Conservation (phyloP, 1,140 invertebrate species). For the Zeugodacus cucurbitae region DNA sequence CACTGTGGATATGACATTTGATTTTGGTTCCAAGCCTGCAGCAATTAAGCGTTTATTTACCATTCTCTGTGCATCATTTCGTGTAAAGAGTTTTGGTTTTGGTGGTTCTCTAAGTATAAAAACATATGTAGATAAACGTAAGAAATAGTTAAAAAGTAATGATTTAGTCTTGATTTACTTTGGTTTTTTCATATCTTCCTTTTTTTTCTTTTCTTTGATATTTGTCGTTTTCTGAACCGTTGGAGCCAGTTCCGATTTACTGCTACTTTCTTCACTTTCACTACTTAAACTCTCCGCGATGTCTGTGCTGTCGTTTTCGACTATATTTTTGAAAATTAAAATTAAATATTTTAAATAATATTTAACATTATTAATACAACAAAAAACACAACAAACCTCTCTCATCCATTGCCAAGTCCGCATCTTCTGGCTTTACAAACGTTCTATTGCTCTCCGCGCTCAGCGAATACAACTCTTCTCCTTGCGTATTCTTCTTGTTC, state of each 20-base stretch:
- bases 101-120: neutral
- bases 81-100: conserved; percentile 47
- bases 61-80: conserved; percentile 53
- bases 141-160: neutral
- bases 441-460: conserved; percentile 33
- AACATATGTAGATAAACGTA: no score
- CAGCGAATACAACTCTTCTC: neutral
- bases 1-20: conserved; percentile 48
- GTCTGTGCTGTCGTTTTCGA: conserved; percentile 11
- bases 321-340: neutral
- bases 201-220: neutral
- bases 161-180: neutral
- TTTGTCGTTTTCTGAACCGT: neutral
- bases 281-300: neutral
- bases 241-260: neutral
- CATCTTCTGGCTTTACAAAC: neutral
- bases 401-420: neutral
- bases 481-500: neutral
- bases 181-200: neutral
- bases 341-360: neutral
- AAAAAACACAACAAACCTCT: neutral
- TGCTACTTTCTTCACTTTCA: neutral
- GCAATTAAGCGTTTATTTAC: conserved; percentile 48
- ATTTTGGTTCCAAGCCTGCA: conserved; percentile 51
- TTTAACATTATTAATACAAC: neutral